These are phyloP conservation scores for Drosophila prolongata DNA, from an alignment of 2,888 invertebrate genomes.

Conservation along the genomic window DNA sequence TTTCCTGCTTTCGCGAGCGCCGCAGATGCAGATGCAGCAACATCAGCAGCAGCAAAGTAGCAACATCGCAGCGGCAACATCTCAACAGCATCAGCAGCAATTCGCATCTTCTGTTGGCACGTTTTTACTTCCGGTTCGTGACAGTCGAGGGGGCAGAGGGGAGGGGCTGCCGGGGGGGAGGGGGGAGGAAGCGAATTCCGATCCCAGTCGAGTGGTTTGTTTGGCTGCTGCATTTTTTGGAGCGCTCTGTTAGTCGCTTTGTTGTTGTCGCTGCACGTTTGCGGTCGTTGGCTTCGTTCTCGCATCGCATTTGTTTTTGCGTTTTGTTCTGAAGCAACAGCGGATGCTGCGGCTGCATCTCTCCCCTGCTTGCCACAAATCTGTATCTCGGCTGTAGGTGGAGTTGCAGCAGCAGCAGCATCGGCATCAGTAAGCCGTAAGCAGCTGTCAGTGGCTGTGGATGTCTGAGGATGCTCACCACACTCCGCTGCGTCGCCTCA, in stretches of 20 bases:
- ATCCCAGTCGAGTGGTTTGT: slow-evolving; percentile 73
- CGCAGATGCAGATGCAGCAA: slow-evolving; percentile 82
- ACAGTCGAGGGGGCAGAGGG: slow-evolving; percentile 13
- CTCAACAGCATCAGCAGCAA: slow-evolving; percentile 46
- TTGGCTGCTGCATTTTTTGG: slow-evolving; percentile 57
- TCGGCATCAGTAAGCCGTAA: slow-evolving; percentile 43
- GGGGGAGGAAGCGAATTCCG: slow-evolving; percentile 50
- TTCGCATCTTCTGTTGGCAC: slow-evolving; percentile 57
- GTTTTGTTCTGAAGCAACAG: slow-evolving; percentile 63
- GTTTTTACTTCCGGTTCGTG: slow-evolving; percentile 71
- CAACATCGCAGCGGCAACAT: slow-evolving; percentile 57
- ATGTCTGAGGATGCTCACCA: slow-evolving; percentile 33
- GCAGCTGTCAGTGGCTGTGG: slow-evolving; percentile 40
- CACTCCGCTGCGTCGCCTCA: slow-evolving; percentile 40
- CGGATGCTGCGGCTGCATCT: slow-evolving; percentile 49
- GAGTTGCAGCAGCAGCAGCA: slow-evolving; percentile 37
- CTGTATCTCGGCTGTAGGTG: slow-evolving; percentile 36
- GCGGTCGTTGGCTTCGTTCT: slow-evolving; percentile 72
- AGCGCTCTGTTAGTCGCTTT: slow-evolving; percentile 43
- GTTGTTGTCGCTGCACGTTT: slow-evolving; percentile 59
- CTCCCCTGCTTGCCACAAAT: background rate
- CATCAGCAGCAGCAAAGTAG: slow-evolving; percentile 50
- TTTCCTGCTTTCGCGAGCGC: slow-evolving; percentile 80
- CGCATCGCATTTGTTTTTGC: slow-evolving; percentile 44
- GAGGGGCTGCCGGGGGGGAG: background rate